Evolutionary conservation across 2,888 invertebrate species (phyloP).

Genomic region (Isotomurus palustris): DNA sequence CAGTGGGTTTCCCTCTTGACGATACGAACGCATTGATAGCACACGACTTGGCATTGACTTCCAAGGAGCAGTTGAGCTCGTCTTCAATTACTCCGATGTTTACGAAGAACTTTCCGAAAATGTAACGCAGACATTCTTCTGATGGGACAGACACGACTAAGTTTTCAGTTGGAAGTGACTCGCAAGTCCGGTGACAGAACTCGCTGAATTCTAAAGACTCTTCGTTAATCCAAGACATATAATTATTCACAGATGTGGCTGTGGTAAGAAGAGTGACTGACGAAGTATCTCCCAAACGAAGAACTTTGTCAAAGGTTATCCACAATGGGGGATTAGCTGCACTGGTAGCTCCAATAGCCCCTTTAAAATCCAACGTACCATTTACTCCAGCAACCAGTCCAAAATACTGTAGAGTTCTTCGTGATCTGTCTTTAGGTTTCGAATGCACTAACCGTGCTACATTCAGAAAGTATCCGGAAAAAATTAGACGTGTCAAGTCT

Average conservation of each 20-base stretch:
- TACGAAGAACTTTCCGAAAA: conserved; percentile 14
- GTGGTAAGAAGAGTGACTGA: background rate
- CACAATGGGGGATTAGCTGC: background rate
- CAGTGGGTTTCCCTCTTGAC: background rate
- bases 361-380: conserved; percentile 5
- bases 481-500: conserved; percentile 1
- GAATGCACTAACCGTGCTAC: conserved; percentile 1
- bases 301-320: conserved; percentile 11
- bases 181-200: conserved; percentile 2
- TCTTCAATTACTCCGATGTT: conserved; percentile 14
- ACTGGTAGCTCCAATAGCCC: background rate
- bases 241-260: conserved; percentile 12
- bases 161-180: background rate
- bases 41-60: conserved; percentile 11
- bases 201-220: conserved; percentile 12
- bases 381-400: background rate
- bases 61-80: conserved; percentile 12
- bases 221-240: conserved; percentile 19
- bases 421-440: no score
- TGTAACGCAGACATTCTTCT: conserved; percentile 5
- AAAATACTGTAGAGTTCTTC: background rate
- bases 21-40: conserved; percentile 13
- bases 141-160: background rate
- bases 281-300: background rate
- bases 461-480: conserved; percentile 11